These are phyloP conservation scores for Clupea harengus DNA, from an alignment of 2,113 vertebrate genomes.

Conservation along the genomic window DNA sequence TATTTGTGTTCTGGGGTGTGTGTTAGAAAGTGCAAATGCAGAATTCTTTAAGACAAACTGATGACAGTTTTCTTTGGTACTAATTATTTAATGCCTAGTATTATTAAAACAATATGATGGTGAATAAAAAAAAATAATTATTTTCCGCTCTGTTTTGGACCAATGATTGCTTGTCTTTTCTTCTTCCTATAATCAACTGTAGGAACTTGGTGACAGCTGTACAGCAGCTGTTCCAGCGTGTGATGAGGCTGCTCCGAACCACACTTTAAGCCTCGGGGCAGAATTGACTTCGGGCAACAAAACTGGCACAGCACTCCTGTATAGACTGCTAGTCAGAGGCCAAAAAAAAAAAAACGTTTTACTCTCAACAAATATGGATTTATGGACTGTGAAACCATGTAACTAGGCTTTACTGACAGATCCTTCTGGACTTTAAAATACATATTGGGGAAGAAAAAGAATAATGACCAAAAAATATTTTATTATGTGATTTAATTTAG, in stretches of 20 bases:
- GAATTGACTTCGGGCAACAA: not conserved
- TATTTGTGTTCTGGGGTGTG: too few species aligned
- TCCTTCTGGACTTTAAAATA: not conserved
- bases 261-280: constrained; percentile 53
- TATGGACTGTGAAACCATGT: not conserved
- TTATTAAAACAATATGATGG: too few species aligned
- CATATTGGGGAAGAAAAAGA: not conserved
- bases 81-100: too few species aligned
- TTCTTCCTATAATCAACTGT: not conserved
- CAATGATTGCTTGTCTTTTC: not conserved
- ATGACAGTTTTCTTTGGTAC: too few species aligned
- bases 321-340: not conserved
- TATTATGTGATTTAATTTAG: not conserved
- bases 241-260: constrained; percentile 57
- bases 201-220: constrained; percentile 62
- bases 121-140: too few species aligned
- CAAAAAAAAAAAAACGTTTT: not conserved
- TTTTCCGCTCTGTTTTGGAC: constrained; percentile 15
- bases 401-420: not conserved
- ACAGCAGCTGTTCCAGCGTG: constrained; percentile 69
- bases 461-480: not conserved
- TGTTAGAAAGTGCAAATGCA: too few species aligned
- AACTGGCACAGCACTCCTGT: not conserved
- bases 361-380: not conserved
- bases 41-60: too few species aligned